A percentile compares a stretch with the other conserved stretches of the same genome.
phyloP scores from a whole-genome alignment of 2,797 vertebrate species.

The Rhinophrynus dorsalis region DNA sequence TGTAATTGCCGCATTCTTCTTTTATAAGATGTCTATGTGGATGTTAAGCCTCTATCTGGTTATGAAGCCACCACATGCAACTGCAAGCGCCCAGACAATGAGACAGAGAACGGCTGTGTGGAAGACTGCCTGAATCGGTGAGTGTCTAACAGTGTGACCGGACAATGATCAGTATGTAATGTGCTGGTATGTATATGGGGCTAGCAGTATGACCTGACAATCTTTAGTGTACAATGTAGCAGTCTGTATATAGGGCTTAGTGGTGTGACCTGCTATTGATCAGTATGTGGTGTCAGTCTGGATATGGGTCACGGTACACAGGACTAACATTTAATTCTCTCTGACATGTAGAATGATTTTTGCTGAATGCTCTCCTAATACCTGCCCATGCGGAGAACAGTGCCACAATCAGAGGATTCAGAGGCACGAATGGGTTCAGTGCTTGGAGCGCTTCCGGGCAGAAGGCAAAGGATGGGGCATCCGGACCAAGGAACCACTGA shows the following conservation, averaged over 20 bases:
- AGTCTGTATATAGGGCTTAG: no score
- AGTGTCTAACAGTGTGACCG: no score
- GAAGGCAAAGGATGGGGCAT: conserved; percentile 98
- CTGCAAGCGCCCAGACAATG: conserved; percentile 79
- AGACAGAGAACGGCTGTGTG: conserved; percentile 81
- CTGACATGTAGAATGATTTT: conserved; percentile 97
- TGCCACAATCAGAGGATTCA: conserved; percentile 97
- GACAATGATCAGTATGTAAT: no score
- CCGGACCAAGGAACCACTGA: conserved; percentile 90
- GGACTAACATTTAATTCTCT: no score
- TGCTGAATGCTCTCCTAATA: conserved; percentile 92
- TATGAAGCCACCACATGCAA: conserved; percentile 96
- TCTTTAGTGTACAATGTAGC: no score
- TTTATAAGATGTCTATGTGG: conserved; percentile 91
- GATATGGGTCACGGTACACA: no score
- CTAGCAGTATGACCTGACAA: no score
- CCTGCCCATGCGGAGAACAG: conserved; percentile 86
- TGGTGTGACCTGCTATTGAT: no score
- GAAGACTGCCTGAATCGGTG: conserved; percentile 97
- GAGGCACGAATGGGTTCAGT: conserved; percentile 97
- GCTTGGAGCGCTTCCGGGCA: conserved; percentile 92
- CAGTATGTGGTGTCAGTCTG: no score
- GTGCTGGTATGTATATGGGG: no score
- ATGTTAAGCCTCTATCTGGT: conserved; percentile 96
- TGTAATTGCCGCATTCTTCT: neutral